Percentiles rank a stretch among this genome's conserved stretches.
phyloP scores from a whole-genome alignment of 2,113 vertebrate genomes.

The Uropsilus gracilis region DNA sequence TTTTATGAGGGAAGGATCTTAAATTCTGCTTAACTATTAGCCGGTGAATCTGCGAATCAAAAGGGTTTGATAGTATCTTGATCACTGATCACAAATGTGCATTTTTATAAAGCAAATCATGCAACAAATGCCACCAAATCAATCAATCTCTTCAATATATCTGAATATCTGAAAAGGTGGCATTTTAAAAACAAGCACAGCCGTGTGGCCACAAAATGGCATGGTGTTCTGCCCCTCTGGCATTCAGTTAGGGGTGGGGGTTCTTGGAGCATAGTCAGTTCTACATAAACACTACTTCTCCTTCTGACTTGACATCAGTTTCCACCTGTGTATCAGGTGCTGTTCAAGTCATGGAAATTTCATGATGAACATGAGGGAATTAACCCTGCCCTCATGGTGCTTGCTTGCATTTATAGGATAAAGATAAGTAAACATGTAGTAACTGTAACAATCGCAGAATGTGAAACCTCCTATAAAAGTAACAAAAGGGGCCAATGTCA shows the following conservation, averaged over 20 bases:
- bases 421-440: not conserved
- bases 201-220: not conserved
- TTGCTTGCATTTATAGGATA: not conserved
- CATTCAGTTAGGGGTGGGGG: not conserved
- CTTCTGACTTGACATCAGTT: not conserved
- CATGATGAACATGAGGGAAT: not conserved
- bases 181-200: not conserved
- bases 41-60: not conserved
- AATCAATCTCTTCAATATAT: not conserved
- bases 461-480: not conserved
- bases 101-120: constrained; percentile 29
- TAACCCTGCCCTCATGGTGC: accelerated
- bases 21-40: not conserved
- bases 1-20: not conserved
- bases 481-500: not conserved
- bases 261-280: not conserved
- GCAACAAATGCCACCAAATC: not conserved
- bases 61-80: not conserved
- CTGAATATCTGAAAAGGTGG: not conserved
- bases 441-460: not conserved
- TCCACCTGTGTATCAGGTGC: not conserved
- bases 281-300: not conserved
- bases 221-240: not conserved
- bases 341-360: not conserved
- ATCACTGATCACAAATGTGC: not conserved